phyloP scores from a whole-genome alignment of 2,113 vertebrate genomes.

The Todiramphus chloris region DNA sequence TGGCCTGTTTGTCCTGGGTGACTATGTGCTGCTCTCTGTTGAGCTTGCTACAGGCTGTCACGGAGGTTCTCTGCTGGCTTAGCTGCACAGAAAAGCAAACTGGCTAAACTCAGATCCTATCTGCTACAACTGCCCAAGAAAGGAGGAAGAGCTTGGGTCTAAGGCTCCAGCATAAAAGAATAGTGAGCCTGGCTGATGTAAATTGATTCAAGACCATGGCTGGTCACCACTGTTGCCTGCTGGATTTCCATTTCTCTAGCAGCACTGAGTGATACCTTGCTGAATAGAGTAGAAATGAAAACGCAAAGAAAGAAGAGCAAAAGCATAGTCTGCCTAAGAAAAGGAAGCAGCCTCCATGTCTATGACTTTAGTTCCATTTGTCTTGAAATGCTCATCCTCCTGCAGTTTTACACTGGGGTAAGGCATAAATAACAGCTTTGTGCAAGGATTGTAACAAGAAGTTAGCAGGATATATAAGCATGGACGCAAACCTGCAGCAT shows the following conservation, averaged over 20 bases:
- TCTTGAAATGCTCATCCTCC: background rate
- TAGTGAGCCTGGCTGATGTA: background rate
- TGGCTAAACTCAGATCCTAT: background rate
- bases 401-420: background rate
- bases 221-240: background rate
- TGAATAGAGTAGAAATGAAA: background rate
- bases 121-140: background rate
- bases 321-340: background rate
- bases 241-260: background rate
- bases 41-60: fast-evolving
- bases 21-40: background rate
- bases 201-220: background rate
- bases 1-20: too few species aligned
- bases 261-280: background rate
- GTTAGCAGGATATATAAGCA: background rate
- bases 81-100: background rate
- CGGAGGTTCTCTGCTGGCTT: background rate
- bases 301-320: background rate
- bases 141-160: background rate
- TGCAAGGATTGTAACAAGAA: background rate
- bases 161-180: background rate
- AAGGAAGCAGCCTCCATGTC: background rate
- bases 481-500: background rate
- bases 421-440: background rate
- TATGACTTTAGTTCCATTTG: background rate